These are phyloP conservation scores for Progne subis DNA, from an alignment of 2,113 vertebrate genomes.

Conservation along the genomic window DNA sequence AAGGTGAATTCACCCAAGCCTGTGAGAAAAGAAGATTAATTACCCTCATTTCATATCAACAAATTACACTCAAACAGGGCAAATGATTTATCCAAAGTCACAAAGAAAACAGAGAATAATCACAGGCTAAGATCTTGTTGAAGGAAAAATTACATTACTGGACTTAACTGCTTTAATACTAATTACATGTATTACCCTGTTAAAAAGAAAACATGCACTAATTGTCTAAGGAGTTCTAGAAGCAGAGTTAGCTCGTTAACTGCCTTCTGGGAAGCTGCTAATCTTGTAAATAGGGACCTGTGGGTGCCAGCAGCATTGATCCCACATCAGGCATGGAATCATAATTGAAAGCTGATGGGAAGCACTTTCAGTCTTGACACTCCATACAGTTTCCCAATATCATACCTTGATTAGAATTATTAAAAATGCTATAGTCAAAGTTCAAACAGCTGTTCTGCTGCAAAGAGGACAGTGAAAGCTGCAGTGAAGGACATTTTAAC, in stretches of 20 bases:
- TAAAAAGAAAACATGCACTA: neutral
- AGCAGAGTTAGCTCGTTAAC: neutral
- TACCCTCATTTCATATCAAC: neutral
- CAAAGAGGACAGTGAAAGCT: neutral
- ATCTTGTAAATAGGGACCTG: neutral
- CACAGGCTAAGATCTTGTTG: neutral
- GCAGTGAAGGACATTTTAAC: neutral
- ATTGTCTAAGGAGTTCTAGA: neutral
- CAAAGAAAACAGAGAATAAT: neutral
- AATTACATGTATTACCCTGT: neutral
- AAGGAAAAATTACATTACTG: neutral
- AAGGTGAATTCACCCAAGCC: neutral
- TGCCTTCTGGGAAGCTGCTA: neutral
- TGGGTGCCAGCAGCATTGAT: neutral
- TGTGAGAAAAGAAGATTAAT: neutral
- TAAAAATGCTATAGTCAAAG: neutral
- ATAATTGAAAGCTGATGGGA: neutral
- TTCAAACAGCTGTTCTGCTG: neutral
- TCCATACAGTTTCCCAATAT: neutral
- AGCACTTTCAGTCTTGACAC: neutral
- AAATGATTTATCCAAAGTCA: neutral
- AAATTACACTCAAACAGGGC: neutral
- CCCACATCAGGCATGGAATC: neutral
- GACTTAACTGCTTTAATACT: neutral
- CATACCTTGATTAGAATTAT: neutral